Percentiles rank a stretch among this genome's conserved stretches.
Evolutionary conservation across 1,140 invertebrate genomes (phyloP).

Genomic region (Apis mellifera): Amel_HAv3.1 CM009933.2:7142001-7142500

Average conservation of each 20-base stretch:
- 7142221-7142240: no score
- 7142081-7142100: constrained; percentile 57
- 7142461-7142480: neutral
- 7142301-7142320: no score
- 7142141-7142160: constrained; percentile 15
- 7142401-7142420: no score
- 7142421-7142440: no score
- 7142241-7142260: no score
- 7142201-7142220: neutral
- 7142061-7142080: constrained; percentile 60
- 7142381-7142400: no score
- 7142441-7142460: no score
- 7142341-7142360: no score
- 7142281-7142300: no score
- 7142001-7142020: neutral
- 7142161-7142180: neutral
- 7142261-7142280: no score
- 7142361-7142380: no score
- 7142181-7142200: neutral
- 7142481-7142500: neutral
- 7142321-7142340: no score
- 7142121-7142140: constrained; percentile 20
- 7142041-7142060: constrained; percentile 27
- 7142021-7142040: neutral
- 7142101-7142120: constrained; percentile 35